Conservation (phyloP, 53 echinoderm and acorn worm species). For the Astropecten irregularis region DNA sequence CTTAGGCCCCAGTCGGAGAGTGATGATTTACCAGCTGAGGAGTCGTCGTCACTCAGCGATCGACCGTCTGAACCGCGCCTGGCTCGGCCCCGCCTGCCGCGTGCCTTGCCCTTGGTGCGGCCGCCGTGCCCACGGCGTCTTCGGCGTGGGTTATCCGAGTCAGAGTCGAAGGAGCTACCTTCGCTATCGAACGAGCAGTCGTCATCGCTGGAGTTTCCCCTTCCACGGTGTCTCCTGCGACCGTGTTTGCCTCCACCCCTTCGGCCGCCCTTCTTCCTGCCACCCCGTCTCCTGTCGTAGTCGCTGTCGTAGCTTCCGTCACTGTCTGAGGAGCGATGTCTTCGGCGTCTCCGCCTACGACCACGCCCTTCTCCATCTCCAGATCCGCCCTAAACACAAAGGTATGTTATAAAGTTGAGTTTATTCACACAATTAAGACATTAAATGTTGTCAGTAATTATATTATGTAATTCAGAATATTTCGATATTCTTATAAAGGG, state of each 20-base stretch:
- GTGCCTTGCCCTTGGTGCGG: neutral
- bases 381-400: constrained; percentile 11
- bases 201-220: neutral
- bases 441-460: neutral
- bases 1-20: neutral
- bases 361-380: constrained; percentile 15
- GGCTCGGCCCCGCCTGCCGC: neutral
- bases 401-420: too few species aligned
- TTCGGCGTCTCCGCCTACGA: constrained; percentile 1
- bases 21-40: neutral
- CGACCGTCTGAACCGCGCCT: neutral
- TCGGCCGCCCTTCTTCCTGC: neutral
- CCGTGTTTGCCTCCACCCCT: constrained; percentile 1
- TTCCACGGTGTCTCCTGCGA: constrained; percentile 8
- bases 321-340: constrained; percentile 39
- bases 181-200: constrained; percentile 25
- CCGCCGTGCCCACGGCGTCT: neutral
- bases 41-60: neutral
- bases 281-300: constrained; percentile 2
- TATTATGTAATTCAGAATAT: too few species aligned
- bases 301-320: constrained; percentile 43
- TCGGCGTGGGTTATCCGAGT: neutral
- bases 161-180: constrained; percentile 26
- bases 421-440: too few species aligned
- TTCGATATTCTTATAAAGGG: too few species aligned